Evolutionary conservation across 2,888 invertebrate genomes (phyloP), one percentile per base, ranked within the genome.

Genomic region (Eupeodes luniger): DNA sequence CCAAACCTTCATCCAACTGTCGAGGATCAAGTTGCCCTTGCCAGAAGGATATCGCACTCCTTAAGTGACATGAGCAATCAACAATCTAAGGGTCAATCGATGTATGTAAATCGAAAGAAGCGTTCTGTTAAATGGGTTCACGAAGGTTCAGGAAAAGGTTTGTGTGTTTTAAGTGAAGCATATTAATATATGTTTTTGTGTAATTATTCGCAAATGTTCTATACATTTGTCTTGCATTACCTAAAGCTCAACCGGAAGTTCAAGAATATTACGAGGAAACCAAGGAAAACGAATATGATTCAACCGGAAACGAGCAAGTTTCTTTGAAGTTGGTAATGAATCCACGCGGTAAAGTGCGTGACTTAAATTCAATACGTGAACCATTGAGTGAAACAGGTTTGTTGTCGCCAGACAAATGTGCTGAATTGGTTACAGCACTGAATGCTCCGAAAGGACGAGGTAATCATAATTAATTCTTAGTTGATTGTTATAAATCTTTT

Each of bases 31-130:
- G 98, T 99, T 94, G 97, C 98, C 93, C 95, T 99, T 91, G 99
- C 99, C 66, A 95, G 98, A 89, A 95, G 97, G 93, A 99, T 99
- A 93, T 98, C 98, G 89, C 96, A 96, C 94, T 98, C 98, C 53
- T 94, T 99, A 91, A 98, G 98, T 91, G 98, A 98, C 93, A 96
- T 97, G 91, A 97, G 97, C 94, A 99, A 99, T 94, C 96, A 97
- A 94, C 96, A 96, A 94, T 98, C 98, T 93, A 96, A 98, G 92
- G 99, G 99, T 14, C 98, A 99, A 94, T 96, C 97, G 92, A 99
- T 99, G 99, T 99, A 98, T 93, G 97, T 98, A 91, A 98, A 98
- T 94, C 95, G 99, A 92, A 98, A 98, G 95, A 98, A 98, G 93
- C 95, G 98, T 90, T 98, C 98, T 2, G 97, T 97, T 90, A 98